Evolutionary conservation across 2,113 vertebrate species (phyloP).

Genomic region (Tragelaphus scriptus): DNA sequence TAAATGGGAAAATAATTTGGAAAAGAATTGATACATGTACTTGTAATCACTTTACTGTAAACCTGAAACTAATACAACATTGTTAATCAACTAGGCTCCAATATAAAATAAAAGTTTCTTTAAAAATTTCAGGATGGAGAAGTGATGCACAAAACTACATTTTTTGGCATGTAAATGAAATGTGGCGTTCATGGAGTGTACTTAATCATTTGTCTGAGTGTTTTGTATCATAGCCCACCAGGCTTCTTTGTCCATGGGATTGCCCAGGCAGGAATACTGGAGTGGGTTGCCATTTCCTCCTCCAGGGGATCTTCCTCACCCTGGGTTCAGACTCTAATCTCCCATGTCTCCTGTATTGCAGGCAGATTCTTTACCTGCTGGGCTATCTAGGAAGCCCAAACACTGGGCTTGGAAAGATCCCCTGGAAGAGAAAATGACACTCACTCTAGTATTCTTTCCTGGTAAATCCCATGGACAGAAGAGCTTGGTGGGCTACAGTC

Average conservation of each 20-base stretch:
- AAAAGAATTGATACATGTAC: neutral
- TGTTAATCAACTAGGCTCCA: neutral
- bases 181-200: neutral
- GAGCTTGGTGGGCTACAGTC: neutral
- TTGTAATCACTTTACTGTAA: neutral
- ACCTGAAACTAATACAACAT: neutral
- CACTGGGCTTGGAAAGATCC: neutral
- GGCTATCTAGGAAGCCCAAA: neutral
- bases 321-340: neutral
- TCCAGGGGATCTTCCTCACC: neutral
- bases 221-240: neutral
- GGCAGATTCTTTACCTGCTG: neutral
- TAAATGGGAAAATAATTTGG: neutral
- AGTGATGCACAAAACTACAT: neutral
- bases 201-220: neutral
- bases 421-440: neutral
- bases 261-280: neutral
- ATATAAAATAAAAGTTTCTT: neutral
- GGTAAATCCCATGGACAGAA: neutral
- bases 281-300: neutral
- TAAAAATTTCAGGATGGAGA: neutral
- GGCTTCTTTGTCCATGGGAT: neutral
- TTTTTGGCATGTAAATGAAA: neutral
- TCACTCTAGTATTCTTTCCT: neutral
- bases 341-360: neutral